Base-by-base conservation (phyloP, 2,113 vertebrate species). In the Porphyrio hochstetteri region DNA sequence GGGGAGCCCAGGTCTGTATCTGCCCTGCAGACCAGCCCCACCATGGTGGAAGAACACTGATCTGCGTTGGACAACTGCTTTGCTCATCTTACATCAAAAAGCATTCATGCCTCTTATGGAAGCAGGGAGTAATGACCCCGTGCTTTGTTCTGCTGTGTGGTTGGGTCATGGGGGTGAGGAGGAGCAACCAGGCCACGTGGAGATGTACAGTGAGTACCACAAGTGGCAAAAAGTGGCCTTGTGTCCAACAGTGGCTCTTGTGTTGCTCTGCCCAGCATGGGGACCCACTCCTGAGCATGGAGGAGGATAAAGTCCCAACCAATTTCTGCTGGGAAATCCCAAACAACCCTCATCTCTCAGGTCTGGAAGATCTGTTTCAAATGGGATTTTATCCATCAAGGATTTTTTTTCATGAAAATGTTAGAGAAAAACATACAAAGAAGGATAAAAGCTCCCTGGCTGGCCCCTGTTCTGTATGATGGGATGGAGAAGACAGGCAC, bases 71-170 rank as follows among this genome's bases (percentile, higher is more conserved):
- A 24, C 53, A 65, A 46, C 42, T 63, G 70, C 44, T 76, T 65
- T 48, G 25, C 24, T 57, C 40, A 17, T 27, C 63, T 68, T 56
- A 40, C 80, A 74, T 55, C 8, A 24, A 74, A 59, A 29, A 9
- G 1, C 11, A 20, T 50, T 53, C 0, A 0, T 25, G 65, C 29
- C 20, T 90, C 29, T 59, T 31, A 0, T 23, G 46, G 14, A 63
- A 21, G 5, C 2, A 31, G 21, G 38, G 52, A 67, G 20, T 28
- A 31, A 35, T 5, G 17, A 4, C 16, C 11, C 55, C 0, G 0
- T 61, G 76, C 57, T 63, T 61, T 46, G 40, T 50, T 88, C 75
- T 38, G 50, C 71, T 15, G 16, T 1, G 0, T 42, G 52, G 42
- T 4, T 83, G 60, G 29, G 35, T 68, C 17, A 84, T 69, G 69